Evolutionary conservation across 2,113 vertebrate species (phyloP), one percentile per base, ranked within the genome.

Genomic region (Conger conger): DNA sequence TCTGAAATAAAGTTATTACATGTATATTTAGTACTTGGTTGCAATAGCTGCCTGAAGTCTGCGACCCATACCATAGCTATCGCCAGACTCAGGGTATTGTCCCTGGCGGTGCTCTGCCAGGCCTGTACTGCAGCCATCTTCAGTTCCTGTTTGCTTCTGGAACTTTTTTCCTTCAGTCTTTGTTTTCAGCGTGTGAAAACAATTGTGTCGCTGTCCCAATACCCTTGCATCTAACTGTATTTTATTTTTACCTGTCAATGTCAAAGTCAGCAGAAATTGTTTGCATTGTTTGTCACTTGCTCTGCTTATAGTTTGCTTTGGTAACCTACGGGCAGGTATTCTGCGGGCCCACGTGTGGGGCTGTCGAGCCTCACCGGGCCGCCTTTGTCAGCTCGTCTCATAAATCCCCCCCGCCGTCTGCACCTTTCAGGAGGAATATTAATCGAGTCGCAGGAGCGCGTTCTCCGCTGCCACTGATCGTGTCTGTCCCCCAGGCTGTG

Each of bases 181-280:
- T 9, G 40, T 42, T 9, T 42, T 42, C 40, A 42, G 40, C 40
- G 9, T 6, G 40, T 42, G 40, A 81, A 81, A n/a, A n/a, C n/a
- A n/a, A n/a, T n/a, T n/a, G n/a, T n/a, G n/a, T n/a, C n/a, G n/a
- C n/a, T n/a, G n/a, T n/a, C n/a, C n/a, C n/a, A n/a, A n/a, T n/a
- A n/a, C n/a, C n/a, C n/a, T n/a, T 53, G 40, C 60, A 30, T 23
- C 13, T 8, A 82, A 82, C 81, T 83, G 42, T 37, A 30, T 76
- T 83, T 83, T 73, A 33, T 73, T 82, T 35, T 13, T 13, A 8
- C 57, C 82, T 42, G 54, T 83, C 37, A 18, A 60, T 36, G 82
- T 83, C 82, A 83, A 20, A 83, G 53, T 82, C 80, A 82, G 82
- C 82, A 73, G 82, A 73, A 83, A 73, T 83, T 76, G 82, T 73